Percentiles rank a stretch among this genome's conserved stretches.
phyloP scores from a whole-genome alignment of 2,113 vertebrate genomes.

The Ifrita kowaldi region DNA sequence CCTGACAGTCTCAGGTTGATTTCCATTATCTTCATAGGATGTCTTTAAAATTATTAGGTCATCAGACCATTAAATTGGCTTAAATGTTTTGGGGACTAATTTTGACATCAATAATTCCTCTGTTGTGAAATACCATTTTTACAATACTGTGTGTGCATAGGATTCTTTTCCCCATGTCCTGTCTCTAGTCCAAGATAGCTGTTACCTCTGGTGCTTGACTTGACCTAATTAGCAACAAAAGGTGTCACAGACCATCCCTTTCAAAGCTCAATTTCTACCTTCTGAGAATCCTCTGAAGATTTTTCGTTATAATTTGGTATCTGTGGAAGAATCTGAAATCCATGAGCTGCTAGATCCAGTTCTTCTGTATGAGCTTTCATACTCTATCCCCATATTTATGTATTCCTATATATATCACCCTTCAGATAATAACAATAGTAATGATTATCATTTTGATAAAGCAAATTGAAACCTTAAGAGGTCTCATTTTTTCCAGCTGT shows the following conservation, averaged over 20 bases:
- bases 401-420: background rate
- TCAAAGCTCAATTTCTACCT: background rate
- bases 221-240: background rate
- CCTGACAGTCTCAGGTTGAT: background rate
- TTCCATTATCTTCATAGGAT: background rate
- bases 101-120: background rate
- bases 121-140: background rate
- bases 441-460: background rate
- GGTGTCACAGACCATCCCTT: background rate
- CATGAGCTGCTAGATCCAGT: background rate
- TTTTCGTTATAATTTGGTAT: background rate
- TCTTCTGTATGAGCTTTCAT: background rate
- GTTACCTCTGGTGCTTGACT: background rate
- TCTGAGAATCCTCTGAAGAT: background rate
- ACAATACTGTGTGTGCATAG: background rate
- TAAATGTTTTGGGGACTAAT: background rate
- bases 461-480: background rate
- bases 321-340: background rate
- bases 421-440: background rate
- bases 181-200: background rate
- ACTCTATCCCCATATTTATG: background rate
- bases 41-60: background rate
- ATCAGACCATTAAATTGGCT: background rate
- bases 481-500: background rate
- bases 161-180: background rate